Base-by-base conservation (phyloP, 2,888 invertebrate species). In the Mycalesis mineus region DNA sequence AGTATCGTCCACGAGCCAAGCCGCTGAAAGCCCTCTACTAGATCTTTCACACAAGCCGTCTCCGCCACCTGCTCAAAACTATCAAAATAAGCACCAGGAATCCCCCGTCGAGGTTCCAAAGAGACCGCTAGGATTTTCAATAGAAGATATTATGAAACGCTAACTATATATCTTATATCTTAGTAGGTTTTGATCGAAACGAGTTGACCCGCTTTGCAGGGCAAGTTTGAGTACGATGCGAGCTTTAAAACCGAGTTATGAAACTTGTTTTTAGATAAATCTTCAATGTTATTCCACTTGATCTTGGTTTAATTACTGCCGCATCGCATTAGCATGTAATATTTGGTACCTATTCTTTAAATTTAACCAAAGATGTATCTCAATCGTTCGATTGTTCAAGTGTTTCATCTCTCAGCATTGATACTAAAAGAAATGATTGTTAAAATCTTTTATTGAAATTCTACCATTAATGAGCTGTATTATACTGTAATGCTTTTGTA, bases 61-160 rank as follows among this genome's bases (percentile, higher is more conserved):
- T 11, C 80, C 77, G 2, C 71, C 85, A 59, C 82, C 74, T 56
- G 77, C 71, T 22, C 77, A 75, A 48, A 75, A 76, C 55, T 77
- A 75, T 51, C 80, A 78, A 62, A 77, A 77, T 13, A 73, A 63
- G 36, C 78, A 77, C 60, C 80, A 77, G 17, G 80, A 77, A 65
- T 87, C 85, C 29, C 87, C 88, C 31, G 74, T 85, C 1, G 86
- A 87, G 67, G 73, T 72, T 31, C 85, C 88, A 11, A 88, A 86
- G 65, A 82, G 80, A 73, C 74, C 91, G 28, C 83, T 95, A 64
- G 96, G 96, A 0, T 96, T 96, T 84, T 94, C 94, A 68, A 96
- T 96, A 83, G 96, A 95, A 71, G 96, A 96, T 74, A 96, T 96
- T 65, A 95, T 96, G 95, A 95, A 93, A 80, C 93, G 95, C 87